Percentiles rank a stretch among this genome's conserved stretches.
Evolutionary conservation across 2,888 invertebrate species (phyloP).

Genomic region (Phasia obesa): DNA sequence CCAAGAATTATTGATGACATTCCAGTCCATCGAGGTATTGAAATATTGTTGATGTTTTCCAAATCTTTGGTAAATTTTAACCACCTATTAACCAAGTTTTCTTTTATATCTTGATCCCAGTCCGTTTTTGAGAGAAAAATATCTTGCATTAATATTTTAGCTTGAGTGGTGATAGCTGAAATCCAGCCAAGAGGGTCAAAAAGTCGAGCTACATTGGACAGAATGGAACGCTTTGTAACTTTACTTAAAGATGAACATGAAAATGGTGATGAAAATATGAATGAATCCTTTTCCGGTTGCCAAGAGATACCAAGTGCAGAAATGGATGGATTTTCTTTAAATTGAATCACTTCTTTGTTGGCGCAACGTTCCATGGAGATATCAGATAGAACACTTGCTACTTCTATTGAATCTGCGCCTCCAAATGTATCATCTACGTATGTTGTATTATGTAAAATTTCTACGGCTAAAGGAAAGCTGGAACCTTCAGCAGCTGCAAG

Average conservation of each 20-base stretch:
- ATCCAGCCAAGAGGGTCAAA: constrained; percentile 42
- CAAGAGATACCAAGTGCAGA: constrained; percentile 35
- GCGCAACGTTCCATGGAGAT: constrained; percentile 7
- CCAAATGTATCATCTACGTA: too few relatives aligned
- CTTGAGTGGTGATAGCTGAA: constrained; percentile 20
- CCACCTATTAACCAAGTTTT: not conserved
- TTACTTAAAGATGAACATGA: not conserved
- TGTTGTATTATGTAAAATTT: too few relatives aligned
- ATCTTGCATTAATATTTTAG: constrained; percentile 31
- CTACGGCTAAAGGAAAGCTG: too few relatives aligned
- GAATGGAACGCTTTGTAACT: constrained; percentile 9
- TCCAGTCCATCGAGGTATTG: constrained; percentile 32
- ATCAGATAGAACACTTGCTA: constrained; percentile 4
- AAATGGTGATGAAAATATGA: constrained; percentile 13
- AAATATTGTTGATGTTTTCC: constrained; percentile 14
- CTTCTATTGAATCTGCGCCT: constrained; percentile 73
- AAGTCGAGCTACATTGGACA: constrained; percentile 16
- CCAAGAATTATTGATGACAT: constrained; percentile 25
- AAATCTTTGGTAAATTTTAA: constrained; percentile 14
- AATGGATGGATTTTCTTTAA: constrained; percentile 27
- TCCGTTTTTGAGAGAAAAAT: not conserved
- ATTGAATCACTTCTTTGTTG: not conserved
- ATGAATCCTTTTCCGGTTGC: constrained; percentile 22
- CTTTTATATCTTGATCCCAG: not conserved
- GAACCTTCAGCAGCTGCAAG: too few relatives aligned